Evolutionary conservation across 2,797 vertebrate genomes (phyloP).

Genomic region (Bovichtus variegatus): DNA sequence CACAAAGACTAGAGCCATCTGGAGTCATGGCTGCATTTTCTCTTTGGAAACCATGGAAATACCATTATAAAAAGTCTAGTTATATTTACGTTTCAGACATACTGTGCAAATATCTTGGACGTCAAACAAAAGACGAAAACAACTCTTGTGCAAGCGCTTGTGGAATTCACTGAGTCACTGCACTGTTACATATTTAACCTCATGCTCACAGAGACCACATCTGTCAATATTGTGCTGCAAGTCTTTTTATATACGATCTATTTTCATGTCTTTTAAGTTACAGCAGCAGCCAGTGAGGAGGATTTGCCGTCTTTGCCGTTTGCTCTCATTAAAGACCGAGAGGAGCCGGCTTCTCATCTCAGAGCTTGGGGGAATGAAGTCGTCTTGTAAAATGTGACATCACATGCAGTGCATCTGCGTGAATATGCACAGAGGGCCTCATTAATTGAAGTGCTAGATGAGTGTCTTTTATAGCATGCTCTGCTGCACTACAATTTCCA

Average conservation of each 20-base stretch:
- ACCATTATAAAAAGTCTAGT: not conserved
- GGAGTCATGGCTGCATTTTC: not conserved
- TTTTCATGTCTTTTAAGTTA: not conserved
- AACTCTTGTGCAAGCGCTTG: too few species aligned
- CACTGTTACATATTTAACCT: slow-evolving; percentile 4
- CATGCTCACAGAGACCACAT: slow-evolving; percentile 1
- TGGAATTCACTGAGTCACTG: slow-evolving; percentile 18
- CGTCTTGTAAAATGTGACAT: not conserved
- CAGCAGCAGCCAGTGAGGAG: not conserved
- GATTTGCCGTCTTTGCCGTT: not conserved
- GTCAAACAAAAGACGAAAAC: not conserved
- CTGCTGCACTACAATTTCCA: not conserved
- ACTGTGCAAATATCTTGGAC: not conserved
- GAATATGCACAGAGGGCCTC: slow-evolving; percentile 28
- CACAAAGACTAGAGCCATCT: not conserved
- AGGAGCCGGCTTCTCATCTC: slow-evolving; percentile 16
- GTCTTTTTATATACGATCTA: not conserved
- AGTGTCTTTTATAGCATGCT: not conserved
- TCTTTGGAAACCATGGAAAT: not conserved
- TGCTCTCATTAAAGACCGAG: not conserved
- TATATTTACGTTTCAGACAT: not conserved
- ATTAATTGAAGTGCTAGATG: not conserved
- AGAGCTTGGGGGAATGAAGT: not conserved
- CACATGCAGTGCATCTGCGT: not conserved
- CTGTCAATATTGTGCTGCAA: not conserved